A percentile compares a stretch with the other conserved stretches of the same genome.
Conservation (phyloP, 1,140 invertebrate species). For the Drosophila gunungcola region DNA sequence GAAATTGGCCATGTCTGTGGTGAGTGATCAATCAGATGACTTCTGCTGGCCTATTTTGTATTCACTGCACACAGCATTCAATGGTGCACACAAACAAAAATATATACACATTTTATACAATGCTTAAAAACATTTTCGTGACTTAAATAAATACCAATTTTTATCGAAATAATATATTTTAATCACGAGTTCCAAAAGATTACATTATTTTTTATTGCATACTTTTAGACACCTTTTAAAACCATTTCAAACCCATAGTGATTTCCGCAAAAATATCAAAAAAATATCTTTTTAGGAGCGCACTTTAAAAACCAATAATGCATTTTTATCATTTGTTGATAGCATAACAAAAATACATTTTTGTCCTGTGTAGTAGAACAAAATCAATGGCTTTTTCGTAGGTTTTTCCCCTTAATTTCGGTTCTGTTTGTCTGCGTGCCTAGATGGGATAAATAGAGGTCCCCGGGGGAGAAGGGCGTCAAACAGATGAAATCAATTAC, state of each 20-base stretch:
- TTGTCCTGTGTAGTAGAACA: background rate
- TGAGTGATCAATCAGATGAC: conserved; percentile 39
- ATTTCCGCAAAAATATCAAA: too few relatives aligned
- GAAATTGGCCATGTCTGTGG: conserved; percentile 14
- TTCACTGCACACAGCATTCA: conserved; percentile 27
- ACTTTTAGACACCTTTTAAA: too few relatives aligned
- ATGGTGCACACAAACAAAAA: background rate
- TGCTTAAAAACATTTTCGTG: too few relatives aligned
- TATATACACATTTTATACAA: background rate
- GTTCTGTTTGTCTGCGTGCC: conserved; percentile 59
- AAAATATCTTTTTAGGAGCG: too few relatives aligned
- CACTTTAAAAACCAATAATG: too few relatives aligned
- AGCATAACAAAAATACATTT: too few relatives aligned
- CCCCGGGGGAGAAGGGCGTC: conserved; percentile 63
- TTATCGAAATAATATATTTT: too few relatives aligned
- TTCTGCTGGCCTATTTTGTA: conserved; percentile 12
- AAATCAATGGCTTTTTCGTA: conserved; percentile 21
- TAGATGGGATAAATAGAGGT: conserved; percentile 60
- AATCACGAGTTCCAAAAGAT: too few relatives aligned
- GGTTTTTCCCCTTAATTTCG: conserved; percentile 29
- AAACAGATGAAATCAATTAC: conserved; percentile 82
- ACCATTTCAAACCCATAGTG: too few relatives aligned
- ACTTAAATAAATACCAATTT: too few relatives aligned
- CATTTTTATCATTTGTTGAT: too few relatives aligned
- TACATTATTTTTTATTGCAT: too few relatives aligned